These are phyloP conservation scores for Peromyscus eremicus DNA, from an alignment of 2,797 vertebrate genomes.

Conservation along the genomic window DNA sequence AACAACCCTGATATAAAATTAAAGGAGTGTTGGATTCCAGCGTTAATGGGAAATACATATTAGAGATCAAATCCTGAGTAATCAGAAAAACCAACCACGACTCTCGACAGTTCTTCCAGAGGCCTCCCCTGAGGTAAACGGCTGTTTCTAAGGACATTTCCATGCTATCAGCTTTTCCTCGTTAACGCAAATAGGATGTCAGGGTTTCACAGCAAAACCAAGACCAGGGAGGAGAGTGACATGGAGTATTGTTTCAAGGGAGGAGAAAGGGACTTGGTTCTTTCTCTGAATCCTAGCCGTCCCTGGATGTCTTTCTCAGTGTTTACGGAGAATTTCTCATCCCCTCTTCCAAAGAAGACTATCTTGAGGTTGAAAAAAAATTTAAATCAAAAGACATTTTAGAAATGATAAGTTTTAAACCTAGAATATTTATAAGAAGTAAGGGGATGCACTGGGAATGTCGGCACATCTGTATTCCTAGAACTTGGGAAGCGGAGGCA, in stretches of 20 bases:
- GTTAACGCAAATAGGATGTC: slow-evolving; percentile 77
- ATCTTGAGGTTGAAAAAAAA: background rate
- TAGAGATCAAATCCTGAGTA: slow-evolving; percentile 83
- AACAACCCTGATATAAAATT: slow-evolving; percentile 82
- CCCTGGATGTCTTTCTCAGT: slow-evolving; percentile 63
- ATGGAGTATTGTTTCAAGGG: slow-evolving; percentile 68
- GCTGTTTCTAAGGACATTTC: slow-evolving; percentile 81
- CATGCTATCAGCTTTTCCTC: slow-evolving; percentile 76
- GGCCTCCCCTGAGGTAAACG: slow-evolving; percentile 79
- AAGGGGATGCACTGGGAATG: background rate
- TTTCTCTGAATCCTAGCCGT: slow-evolving; percentile 59
- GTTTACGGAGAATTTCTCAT: slow-evolving; percentile 56
- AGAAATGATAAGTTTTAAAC: slow-evolving; percentile 58
- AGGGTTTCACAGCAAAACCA: slow-evolving; percentile 69
- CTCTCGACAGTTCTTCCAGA: slow-evolving; percentile 71
- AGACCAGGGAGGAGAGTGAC: slow-evolving; percentile 64
- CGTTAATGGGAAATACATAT: slow-evolving; percentile 85
- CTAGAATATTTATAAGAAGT: slow-evolving; percentile 13
- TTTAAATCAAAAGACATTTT: slow-evolving; percentile 61
- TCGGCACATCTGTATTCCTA: background rate
- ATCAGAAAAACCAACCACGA: slow-evolving; percentile 86
- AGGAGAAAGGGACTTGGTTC: slow-evolving; percentile 38
- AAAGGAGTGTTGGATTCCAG: slow-evolving; percentile 80
- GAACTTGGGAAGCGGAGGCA: background rate
- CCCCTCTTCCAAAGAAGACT: slow-evolving; percentile 64